Percentiles rank a stretch among this genome's conserved stretches.
Evolutionary conservation across 1,140 invertebrate genomes (phyloP).

Genomic region (Diorhabda sublineata): DNA sequence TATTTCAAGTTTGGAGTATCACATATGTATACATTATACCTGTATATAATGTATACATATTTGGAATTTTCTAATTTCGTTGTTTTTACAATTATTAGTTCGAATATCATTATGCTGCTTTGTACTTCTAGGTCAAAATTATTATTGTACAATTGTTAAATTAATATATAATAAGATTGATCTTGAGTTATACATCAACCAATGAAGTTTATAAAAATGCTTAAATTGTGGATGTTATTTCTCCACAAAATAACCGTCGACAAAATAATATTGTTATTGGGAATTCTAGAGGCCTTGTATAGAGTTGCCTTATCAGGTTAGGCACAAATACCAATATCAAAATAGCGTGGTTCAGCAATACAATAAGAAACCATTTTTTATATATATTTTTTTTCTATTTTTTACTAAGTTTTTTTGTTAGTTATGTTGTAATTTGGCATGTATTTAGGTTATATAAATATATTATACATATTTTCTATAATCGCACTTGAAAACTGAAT

Average conservation of each 20-base stretch:
- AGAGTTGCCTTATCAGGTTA: constrained; percentile 10
- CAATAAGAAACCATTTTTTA: constrained; percentile 5
- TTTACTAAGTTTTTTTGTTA: constrained; percentile 6
- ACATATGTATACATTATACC: too few relatives aligned
- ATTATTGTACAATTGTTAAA: too few relatives aligned
- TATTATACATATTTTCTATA: neutral
- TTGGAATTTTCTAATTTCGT: too few relatives aligned
- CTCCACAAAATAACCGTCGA: neutral
- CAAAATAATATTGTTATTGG: neutral
- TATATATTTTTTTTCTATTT: constrained; percentile 4
- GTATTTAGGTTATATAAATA: neutral
- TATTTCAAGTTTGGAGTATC: too few relatives aligned
- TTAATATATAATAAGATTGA: too few relatives aligned
- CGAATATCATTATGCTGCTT: too few relatives aligned
- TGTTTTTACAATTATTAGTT: too few relatives aligned
- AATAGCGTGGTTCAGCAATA: constrained; percentile 5
- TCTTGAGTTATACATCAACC: too few relatives aligned
- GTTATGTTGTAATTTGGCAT: constrained; percentile 5
- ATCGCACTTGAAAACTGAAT: neutral
- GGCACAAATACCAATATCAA: constrained; percentile 9
- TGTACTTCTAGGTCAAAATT: too few relatives aligned
- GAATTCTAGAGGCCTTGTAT: constrained; percentile 8
- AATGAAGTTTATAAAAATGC: neutral
- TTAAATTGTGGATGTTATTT: neutral
- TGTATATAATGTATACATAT: too few relatives aligned